Percentiles rank a stretch among this genome's conserved stretches.
Conservation (phyloP, 2,113 vertebrate genomes). For the Gymnogyps californianus region DNA sequence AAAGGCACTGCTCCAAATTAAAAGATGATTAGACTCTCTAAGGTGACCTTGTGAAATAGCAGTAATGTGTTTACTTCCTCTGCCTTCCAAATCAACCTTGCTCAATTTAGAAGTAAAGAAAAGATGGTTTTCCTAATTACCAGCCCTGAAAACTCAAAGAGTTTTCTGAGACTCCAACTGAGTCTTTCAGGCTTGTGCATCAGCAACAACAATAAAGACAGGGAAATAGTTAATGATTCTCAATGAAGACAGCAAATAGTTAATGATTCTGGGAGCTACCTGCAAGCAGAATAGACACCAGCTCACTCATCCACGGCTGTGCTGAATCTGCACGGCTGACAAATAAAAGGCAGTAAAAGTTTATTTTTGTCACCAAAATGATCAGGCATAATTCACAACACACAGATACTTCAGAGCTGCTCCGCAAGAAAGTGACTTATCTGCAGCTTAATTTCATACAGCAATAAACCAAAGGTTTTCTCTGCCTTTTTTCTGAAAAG, state of each 20-base stretch:
- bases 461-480: neutral
- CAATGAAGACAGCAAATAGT: neutral
- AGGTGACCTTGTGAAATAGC: neutral
- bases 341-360: neutral
- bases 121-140: neutral
- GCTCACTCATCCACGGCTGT: neutral
- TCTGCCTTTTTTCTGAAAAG: neutral
- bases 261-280: neutral
- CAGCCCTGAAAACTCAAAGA: neutral
- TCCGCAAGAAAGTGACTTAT: neutral
- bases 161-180: neutral
- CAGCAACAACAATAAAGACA: neutral
- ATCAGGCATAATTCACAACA: neutral
- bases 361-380: neutral
- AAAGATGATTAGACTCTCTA: neutral
- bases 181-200: neutral
- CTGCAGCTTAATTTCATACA: neutral
- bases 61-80: neutral
- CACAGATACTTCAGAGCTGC: neutral
- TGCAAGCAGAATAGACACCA: neutral
- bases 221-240: neutral
- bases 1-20: neutral
- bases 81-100: neutral
- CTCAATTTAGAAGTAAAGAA: neutral
- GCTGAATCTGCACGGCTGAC: neutral